Percentiles rank a stretch among this genome's conserved stretches.
phyloP scores from a whole-genome alignment of 1,140 invertebrate genomes.

The Apis dorsata region DNA sequence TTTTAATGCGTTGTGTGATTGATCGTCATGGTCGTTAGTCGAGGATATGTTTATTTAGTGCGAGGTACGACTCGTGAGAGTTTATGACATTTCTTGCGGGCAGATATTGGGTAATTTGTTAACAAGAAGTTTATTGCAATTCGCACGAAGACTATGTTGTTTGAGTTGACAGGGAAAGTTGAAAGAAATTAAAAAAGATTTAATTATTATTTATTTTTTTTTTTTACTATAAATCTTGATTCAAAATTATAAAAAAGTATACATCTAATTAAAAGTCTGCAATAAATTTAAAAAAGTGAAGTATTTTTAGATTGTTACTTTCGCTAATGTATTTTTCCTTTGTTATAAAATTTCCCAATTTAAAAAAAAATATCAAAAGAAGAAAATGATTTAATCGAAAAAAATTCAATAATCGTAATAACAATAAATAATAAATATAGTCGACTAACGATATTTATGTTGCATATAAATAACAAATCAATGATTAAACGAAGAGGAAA shows the following conservation, averaged over 20 bases:
- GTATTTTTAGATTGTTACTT: background rate
- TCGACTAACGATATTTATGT: too few relatives aligned
- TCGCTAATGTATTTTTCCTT: too few relatives aligned
- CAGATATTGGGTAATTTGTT: background rate
- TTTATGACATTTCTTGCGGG: background rate
- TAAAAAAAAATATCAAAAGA: too few relatives aligned
- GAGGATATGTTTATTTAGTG: background rate
- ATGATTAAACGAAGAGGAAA: too few relatives aligned
- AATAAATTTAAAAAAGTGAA: too few relatives aligned
- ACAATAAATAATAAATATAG: too few relatives aligned
- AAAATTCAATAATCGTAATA: too few relatives aligned
- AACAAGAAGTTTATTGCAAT: background rate
- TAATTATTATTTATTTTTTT: background rate
- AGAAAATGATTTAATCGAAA: too few relatives aligned
- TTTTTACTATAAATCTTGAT: background rate
- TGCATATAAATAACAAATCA: too few relatives aligned
- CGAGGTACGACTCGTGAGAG: too few relatives aligned
- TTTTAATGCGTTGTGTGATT: background rate
- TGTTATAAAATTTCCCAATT: too few relatives aligned
- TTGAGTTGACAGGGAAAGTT: background rate
- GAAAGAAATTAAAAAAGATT: background rate
- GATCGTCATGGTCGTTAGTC: background rate
- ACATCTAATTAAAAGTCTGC: too few relatives aligned
- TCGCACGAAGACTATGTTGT: background rate
- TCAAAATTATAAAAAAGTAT: background rate